Percentiles rank a stretch among this genome's conserved stretches.
phyloP scores from a whole-genome alignment of 2,113 vertebrate genomes.

The Brachirus orientalis region DNA sequence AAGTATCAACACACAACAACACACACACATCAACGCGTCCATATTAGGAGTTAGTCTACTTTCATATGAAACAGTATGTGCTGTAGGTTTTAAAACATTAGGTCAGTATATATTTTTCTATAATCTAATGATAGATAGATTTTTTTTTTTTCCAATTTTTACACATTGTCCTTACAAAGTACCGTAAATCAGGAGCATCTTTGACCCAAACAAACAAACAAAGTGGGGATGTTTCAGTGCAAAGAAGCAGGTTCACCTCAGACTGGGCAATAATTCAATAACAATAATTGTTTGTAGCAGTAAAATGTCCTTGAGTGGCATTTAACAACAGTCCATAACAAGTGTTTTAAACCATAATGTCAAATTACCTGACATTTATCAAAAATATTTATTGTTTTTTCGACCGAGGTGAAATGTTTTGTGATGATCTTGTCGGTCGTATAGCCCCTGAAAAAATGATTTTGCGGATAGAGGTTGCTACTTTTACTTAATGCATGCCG shows the following conservation, averaged over 20 bases:
- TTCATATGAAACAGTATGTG: slow-evolving; percentile 20
- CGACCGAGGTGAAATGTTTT: too few relatives aligned
- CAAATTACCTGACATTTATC: too few relatives aligned
- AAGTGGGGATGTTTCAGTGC: not conserved
- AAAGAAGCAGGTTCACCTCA: slow-evolving; percentile 7
- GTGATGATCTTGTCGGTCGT: too few relatives aligned
- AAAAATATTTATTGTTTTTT: too few relatives aligned
- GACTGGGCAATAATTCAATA: slow-evolving; percentile 11
- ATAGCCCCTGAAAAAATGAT: too few relatives aligned
- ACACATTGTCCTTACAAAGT: slow-evolving; percentile 6
- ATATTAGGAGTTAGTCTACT: slow-evolving; percentile 50
- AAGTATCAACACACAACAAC: slow-evolving; percentile 35
- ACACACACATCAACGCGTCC: slow-evolving; percentile 61
- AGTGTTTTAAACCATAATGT: too few relatives aligned
- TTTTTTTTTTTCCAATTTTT: too few relatives aligned
- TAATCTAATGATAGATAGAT: too few relatives aligned
- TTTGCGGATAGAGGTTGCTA: too few relatives aligned
- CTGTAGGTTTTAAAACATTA: slow-evolving; percentile 46
- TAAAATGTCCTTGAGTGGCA: not conserved
- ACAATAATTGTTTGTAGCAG: too few relatives aligned
- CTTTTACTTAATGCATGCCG: too few relatives aligned
- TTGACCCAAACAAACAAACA: not conserved
- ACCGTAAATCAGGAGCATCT: not conserved
- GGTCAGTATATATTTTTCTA: not conserved
- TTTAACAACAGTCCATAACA: too few relatives aligned